A percentile compares a stretch with the other conserved stretches of the same genome.
Evolutionary conservation across 2,113 vertebrate species (phyloP).

Genomic region (Urocolius indicus): DNA sequence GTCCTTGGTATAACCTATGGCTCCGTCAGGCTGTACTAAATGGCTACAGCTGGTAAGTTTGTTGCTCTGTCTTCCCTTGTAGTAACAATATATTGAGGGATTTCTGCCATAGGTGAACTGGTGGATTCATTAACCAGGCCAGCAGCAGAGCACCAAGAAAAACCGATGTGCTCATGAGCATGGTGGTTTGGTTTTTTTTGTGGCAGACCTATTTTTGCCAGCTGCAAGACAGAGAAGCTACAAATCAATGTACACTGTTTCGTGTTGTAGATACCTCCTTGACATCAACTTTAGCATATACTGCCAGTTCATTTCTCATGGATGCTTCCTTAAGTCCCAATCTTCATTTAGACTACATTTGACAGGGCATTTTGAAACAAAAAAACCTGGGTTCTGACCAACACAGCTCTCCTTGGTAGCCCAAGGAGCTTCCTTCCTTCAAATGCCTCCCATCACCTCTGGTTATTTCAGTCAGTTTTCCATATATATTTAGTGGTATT

Average conservation of each 20-base stretch:
- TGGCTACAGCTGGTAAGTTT: not conserved
- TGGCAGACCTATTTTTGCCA: not conserved
- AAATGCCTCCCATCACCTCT: not conserved
- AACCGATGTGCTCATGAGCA: rapidly evolving
- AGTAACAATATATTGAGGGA: not conserved
- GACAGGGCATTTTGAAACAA: not conserved
- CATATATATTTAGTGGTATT: not conserved
- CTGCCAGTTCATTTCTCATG: not conserved
- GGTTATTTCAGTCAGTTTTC: not conserved
- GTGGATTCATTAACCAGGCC: too few species aligned
- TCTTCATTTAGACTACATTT: not conserved
- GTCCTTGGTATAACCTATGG: not conserved
- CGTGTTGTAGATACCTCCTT: not conserved
- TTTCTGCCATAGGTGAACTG: rapidly evolving
- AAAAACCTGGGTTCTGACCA: not conserved
- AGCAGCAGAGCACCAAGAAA: not conserved
- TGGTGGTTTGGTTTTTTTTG: not conserved
- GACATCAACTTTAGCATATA: rapidly evolving
- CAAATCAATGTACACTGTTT: not conserved
- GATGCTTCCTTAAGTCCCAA: not conserved
- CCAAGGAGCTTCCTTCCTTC: not conserved
- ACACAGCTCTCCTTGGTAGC: not conserved
- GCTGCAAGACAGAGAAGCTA: not conserved
- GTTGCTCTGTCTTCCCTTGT: not conserved
- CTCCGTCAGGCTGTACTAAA: not conserved